Evolutionary conservation across 2,113 vertebrate species (phyloP).

Genomic region (Shinisaurus crocodilurus): DNA sequence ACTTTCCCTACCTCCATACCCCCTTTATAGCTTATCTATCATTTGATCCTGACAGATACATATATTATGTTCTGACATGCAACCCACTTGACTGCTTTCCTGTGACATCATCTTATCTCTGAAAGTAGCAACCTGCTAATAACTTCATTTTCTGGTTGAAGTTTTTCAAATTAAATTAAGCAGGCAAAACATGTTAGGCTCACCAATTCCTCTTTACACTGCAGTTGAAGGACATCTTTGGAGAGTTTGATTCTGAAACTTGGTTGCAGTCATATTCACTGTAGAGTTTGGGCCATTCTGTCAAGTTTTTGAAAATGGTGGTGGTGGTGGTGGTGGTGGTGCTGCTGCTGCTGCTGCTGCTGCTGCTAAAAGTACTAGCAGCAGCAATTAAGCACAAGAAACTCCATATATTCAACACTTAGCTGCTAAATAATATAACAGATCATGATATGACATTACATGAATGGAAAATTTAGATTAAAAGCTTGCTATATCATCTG

Average conservation of each 20-base stretch:
- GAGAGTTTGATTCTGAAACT: conserved; percentile 77
- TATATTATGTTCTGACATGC: conserved; percentile 83
- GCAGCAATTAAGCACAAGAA: conserved; percentile 16
- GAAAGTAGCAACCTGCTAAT: conserved; percentile 81
- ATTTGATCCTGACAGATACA: conserved; percentile 77
- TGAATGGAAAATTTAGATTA: conserved; percentile 49
- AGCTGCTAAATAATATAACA: conserved; percentile 43
- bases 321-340: background rate
- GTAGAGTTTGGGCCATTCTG: conserved; percentile 75
- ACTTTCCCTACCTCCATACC: conserved; percentile 62
- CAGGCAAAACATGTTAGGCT: conserved; percentile 79
- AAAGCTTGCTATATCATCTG: conserved; percentile 50
- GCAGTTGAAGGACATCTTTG: conserved; percentile 79
- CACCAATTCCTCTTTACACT: conserved; percentile 81
- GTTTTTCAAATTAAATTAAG: conserved; percentile 86
- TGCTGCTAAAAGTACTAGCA: background rate
- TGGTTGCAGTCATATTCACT: conserved; percentile 77
- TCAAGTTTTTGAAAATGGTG: conserved; percentile 52
- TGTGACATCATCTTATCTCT: conserved; percentile 75
- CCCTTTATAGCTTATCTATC: conserved; percentile 73
- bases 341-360: no score
- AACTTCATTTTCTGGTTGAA: conserved; percentile 86
- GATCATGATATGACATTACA: conserved; percentile 44
- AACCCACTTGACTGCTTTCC: conserved; percentile 77
- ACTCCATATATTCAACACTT: conserved; percentile 32